Evolutionary conservation across 2,113 vertebrate genomes (phyloP).

Genomic region (Trogon melanurus): DNA sequence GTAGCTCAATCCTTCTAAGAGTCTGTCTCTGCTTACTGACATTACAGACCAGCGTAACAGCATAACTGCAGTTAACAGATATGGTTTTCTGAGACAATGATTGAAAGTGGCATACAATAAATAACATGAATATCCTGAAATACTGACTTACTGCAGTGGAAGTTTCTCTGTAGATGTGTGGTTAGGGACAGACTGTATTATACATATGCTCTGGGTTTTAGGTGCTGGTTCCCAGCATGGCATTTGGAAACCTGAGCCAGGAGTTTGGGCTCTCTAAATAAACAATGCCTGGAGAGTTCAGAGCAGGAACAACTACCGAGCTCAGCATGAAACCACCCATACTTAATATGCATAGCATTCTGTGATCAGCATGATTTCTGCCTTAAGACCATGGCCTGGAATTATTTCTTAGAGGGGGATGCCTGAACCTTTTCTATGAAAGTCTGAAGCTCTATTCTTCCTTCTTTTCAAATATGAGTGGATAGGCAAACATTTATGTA

Average conservation of each 20-base stretch:
- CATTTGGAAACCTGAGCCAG: neutral
- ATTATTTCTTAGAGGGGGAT: neutral
- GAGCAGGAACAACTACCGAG: neutral
- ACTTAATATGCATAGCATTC: neutral
- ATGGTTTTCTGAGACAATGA: neutral
- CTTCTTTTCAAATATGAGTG: neutral
- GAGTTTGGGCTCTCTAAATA: neutral
- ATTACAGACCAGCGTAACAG: neutral
- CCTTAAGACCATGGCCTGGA: neutral
- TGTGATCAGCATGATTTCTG: constrained; percentile 1
- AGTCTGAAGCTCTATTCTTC: neutral
- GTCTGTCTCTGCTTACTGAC: neutral
- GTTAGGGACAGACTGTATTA: neutral
- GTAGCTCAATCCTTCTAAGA: neutral
- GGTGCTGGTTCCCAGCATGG: neutral
- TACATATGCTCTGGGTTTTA: neutral
- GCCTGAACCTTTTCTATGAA: neutral
- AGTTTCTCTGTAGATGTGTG: neutral
- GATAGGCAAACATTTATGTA: neutral
- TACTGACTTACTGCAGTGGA: neutral
- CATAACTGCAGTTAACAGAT: neutral
- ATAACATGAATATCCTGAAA: neutral
- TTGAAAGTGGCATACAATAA: neutral
- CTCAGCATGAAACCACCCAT: neutral
- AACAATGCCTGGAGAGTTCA: neutral